Conservation (phyloP, 2,888 invertebrate genomes). For the Platycheirus rosarum region DNA sequence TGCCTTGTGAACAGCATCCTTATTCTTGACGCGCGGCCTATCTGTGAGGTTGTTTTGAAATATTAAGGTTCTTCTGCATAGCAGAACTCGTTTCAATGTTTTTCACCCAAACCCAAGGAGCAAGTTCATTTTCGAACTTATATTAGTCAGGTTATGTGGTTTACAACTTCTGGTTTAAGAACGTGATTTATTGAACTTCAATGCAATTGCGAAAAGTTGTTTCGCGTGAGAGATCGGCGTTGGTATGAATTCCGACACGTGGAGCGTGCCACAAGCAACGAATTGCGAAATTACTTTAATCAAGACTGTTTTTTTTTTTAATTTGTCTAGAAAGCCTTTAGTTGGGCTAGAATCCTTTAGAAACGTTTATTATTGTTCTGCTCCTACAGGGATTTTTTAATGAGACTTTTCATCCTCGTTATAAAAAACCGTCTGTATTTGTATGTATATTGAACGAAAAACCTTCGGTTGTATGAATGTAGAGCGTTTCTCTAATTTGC, state of each 20-base stretch:
- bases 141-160: conserved; percentile 55
- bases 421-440: too few species aligned
- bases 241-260: conserved; percentile 7
- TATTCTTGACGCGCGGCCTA: conserved; percentile 27
- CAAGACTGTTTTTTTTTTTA: conserved; percentile 15
- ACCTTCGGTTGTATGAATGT: too few species aligned
- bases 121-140: conserved; percentile 68
- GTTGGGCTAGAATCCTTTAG: not conserved
- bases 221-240: conserved; percentile 1
- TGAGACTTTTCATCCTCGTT: too few species aligned
- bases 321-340: too few species aligned
- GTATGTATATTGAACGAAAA: not conserved
- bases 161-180: conserved; percentile 64
- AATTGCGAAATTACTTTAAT: conserved; percentile 58
- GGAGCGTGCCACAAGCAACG: conserved; percentile 51
- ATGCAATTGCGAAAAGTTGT: conserved; percentile 60
- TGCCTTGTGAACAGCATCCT: not conserved
- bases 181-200: conserved; percentile 71
- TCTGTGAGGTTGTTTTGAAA: conserved; percentile 36
- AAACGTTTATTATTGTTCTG: not conserved
- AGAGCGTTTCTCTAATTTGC: too few species aligned
- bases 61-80: conserved; percentile 1
- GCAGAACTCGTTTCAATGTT: not conserved
- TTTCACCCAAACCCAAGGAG: conserved; percentile 5
- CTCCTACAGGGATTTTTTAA: too few species aligned